Evolutionary conservation across 2,113 vertebrate species (phyloP).

Genomic region (Gasterosteus aculeatus): DNA sequence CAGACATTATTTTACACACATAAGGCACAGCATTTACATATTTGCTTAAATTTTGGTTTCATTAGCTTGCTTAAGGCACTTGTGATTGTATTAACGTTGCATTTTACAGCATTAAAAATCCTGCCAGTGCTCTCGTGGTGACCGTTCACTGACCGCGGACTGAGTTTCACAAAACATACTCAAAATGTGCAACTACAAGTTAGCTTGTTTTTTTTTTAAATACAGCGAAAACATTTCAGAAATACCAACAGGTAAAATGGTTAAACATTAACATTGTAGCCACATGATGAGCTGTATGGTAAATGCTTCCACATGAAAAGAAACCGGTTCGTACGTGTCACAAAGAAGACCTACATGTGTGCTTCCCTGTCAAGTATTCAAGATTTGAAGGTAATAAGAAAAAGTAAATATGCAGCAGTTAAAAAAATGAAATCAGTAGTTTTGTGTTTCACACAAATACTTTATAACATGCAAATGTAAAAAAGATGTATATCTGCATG

Average conservation of each 20-base stretch:
- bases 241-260: conserved; percentile 30
- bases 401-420: not conserved
- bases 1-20: conserved; percentile 12
- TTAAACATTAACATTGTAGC: conserved; percentile 24
- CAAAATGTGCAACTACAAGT: not conserved
- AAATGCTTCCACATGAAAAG: conserved; percentile 17
- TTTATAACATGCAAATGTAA: conserved; percentile 45
- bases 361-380: conserved; percentile 19
- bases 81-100: not conserved
- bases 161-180: conserved; percentile 10
- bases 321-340: conserved; percentile 40
- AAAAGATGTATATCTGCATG: conserved; percentile 32
- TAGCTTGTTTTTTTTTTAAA: conserved; percentile 30
- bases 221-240: conserved; percentile 3
- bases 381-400: conserved; percentile 24
- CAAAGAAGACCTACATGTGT: conserved; percentile 19
- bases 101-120: conserved; percentile 20
- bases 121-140: conserved; percentile 23
- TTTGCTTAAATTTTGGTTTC: conserved; percentile 44
- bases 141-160: conserved; percentile 15
- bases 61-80: conserved; percentile 46
- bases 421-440: conserved; percentile 73
- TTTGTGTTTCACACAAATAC: conserved; percentile 60
- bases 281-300: conserved; percentile 13
- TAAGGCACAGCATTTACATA: conserved; percentile 29